A percentile compares a stretch with the other conserved stretches of the same genome.
These are phyloP conservation scores for Orestias chungarensis DNA, from an alignment of 2,797 vertebrate genomes.

Conservation along the genomic window DNA sequence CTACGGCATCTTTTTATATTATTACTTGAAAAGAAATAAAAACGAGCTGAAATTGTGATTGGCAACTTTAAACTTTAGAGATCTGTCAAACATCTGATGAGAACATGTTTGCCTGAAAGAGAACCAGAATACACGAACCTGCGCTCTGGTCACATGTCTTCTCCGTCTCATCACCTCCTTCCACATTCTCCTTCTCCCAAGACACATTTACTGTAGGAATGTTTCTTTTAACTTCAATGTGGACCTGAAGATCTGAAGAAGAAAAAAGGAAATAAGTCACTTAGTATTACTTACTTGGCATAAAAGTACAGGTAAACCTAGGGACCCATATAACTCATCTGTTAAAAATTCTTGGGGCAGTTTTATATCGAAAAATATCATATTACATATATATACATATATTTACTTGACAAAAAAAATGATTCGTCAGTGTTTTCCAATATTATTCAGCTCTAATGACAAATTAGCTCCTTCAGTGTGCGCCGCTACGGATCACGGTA, in stretches of 20 bases:
- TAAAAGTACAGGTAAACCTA: too few relatives aligned
- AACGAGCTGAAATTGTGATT: too few relatives aligned
- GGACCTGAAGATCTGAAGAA: not conserved
- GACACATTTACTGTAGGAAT: not conserved
- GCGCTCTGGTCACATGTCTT: not conserved
- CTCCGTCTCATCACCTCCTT: not conserved
- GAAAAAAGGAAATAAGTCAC: not conserved
- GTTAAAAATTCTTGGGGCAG: too few relatives aligned
- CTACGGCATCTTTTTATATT: too few relatives aligned
- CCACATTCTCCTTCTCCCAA: not conserved
- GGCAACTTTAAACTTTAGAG: not conserved
- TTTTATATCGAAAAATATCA: too few relatives aligned
- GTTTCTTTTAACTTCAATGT: not conserved
- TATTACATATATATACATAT: too few relatives aligned
- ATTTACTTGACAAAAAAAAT: too few relatives aligned
- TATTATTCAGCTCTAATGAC: too few relatives aligned
- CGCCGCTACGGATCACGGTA: conserved; percentile 9
- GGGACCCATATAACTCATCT: too few relatives aligned
- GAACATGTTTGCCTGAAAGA: not conserved
- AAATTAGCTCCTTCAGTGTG: not conserved
- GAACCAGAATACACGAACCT: not conserved
- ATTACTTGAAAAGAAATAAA: not conserved
- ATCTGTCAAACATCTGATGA: not conserved
- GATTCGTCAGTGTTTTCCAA: too few relatives aligned
- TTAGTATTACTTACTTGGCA: not conserved